A percentile compares a stretch with the other conserved stretches of the same genome.
Evolutionary conservation across 2,797 vertebrate species (phyloP).

Genomic region (Phrynocephalus vlangalii): DNA sequence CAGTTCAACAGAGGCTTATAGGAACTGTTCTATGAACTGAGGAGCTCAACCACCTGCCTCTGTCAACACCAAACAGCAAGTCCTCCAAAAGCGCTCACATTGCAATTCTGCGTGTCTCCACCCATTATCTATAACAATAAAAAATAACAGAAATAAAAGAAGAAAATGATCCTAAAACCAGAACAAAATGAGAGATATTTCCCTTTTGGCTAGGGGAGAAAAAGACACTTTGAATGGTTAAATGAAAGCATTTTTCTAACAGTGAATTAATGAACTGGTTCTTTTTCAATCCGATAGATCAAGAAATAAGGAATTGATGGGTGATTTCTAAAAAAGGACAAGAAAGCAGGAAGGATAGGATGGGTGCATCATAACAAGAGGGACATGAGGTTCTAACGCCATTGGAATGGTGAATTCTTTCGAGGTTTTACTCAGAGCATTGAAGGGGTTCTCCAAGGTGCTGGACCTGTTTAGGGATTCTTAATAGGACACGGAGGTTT

Average conservation of each 20-base stretch:
- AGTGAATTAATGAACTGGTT: neutral
- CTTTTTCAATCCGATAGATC: neutral
- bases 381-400: no score
- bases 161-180: neutral
- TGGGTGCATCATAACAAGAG: no score
- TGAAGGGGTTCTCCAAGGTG: no score
- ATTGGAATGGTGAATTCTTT: no score
- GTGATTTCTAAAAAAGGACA: neutral
- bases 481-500: no score
- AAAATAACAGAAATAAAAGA: neutral
- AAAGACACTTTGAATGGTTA: neutral
- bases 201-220: neutral
- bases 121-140: neutral
- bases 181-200: neutral
- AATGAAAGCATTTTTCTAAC: neutral
- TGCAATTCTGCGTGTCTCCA: no score
- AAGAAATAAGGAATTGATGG: neutral
- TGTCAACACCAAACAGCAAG: neutral
- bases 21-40: slow-evolving; percentile 20
- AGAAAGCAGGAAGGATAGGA: neutral
- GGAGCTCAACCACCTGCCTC: slow-evolving; percentile 13
- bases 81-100: neutral
- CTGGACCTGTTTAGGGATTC: no score
- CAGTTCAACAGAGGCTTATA: slow-evolving; percentile 17
- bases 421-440: no score